A percentile compares a stretch with the other conserved stretches of the same genome.
phyloP scores from a whole-genome alignment of 2,888 invertebrate species.

The Polyommatus iphigenia region DNA sequence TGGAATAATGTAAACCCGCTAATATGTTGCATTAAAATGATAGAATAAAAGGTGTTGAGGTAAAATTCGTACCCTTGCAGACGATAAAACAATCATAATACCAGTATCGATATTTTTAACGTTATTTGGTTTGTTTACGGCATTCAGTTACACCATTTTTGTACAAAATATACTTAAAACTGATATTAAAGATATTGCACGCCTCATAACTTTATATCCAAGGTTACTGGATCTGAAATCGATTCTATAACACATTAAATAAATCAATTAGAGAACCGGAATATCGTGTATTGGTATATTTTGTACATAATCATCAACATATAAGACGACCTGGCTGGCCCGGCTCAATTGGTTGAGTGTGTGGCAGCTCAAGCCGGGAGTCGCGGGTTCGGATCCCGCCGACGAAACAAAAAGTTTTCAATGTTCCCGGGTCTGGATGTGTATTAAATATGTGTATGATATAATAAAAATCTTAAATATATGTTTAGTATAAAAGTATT shows the following conservation, averaged over 20 bases:
- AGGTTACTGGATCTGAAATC: not conserved
- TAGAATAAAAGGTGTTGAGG: too few species aligned
- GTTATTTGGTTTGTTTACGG: not conserved
- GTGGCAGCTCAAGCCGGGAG: too few species aligned
- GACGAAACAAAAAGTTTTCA: too few species aligned
- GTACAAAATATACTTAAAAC: not conserved
- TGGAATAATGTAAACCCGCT: too few species aligned
- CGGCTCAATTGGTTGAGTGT: too few species aligned
- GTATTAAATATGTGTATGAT: too few species aligned
- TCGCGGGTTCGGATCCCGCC: too few species aligned
- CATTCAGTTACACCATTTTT: not conserved
- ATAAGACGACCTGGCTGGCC: too few species aligned
- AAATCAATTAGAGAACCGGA: slow-evolving; percentile 13
- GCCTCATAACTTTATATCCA: not conserved
- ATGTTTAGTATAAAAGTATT: too few species aligned
- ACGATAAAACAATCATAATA: not conserved
- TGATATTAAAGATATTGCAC: not conserved
- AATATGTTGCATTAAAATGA: too few species aligned
- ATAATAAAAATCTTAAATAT: too few species aligned
- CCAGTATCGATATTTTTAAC: not conserved
- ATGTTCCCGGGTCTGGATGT: too few species aligned
- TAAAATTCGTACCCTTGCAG: not conserved
- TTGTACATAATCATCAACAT: not conserved
- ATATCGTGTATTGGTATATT: not conserved
- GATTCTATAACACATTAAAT: not conserved